Evolutionary conservation across 2,113 vertebrate species (phyloP).

Genomic region (Toxotes jaculatrix): DNA sequence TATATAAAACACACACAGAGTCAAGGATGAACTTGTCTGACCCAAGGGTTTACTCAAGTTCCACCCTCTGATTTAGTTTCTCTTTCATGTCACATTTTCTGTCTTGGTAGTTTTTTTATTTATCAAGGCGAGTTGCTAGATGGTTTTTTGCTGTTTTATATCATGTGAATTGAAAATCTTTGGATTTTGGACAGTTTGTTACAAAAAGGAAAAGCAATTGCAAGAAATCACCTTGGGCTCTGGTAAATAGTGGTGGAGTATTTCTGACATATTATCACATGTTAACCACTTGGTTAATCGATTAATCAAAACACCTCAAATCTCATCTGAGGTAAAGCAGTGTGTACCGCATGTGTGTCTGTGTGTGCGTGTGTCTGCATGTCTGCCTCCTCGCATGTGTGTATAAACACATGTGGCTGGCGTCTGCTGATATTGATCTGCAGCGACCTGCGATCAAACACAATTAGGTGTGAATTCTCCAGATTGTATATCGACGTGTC

Average conservation of each 20-base stretch:
- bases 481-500: constrained; percentile 60
- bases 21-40: not conserved
- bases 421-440: constrained; percentile 66
- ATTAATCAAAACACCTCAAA: not conserved
- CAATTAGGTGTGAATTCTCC: constrained; percentile 76
- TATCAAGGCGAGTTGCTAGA: no score
- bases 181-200: not conserved
- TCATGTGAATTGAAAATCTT: not conserved
- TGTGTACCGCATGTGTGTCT: not conserved
- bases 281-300: not conserved
- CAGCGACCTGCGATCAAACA: constrained; percentile 75
- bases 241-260: not conserved
- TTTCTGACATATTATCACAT: not conserved
- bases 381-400: not conserved
- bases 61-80: not conserved
- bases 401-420: constrained; percentile 20
- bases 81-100: not conserved
- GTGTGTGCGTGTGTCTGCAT: constrained; percentile 11
- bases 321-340: not conserved
- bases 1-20: not conserved
- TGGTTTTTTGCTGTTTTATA: not conserved
- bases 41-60: not conserved
- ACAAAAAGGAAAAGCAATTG: not conserved
- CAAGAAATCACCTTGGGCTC: not conserved
- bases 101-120: not conserved